phyloP scores from a whole-genome alignment of 2,888 invertebrate species.

The Blera fallax region DNA sequence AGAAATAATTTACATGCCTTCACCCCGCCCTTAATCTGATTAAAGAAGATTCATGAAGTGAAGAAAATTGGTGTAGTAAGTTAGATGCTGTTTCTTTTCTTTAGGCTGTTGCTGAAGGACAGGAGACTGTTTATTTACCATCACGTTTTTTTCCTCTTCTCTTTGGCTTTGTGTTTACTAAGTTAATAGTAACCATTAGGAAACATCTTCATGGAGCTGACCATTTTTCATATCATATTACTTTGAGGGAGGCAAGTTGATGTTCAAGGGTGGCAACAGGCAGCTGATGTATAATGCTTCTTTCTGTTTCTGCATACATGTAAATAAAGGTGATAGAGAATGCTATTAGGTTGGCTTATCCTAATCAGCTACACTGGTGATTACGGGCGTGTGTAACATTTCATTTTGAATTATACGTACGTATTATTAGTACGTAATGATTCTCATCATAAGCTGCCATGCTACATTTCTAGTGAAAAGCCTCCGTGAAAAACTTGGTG shows the following conservation, averaged over 20 bases:
- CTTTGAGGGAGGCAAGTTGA: background rate
- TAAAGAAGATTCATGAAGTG: constrained; percentile 2
- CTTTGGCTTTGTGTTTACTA: background rate
- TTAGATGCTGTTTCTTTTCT: background rate
- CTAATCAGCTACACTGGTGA: background rate
- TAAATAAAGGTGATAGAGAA: background rate
- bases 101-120: background rate
- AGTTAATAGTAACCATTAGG: background rate
- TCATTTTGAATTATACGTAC: background rate
- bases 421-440: no score
- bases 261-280: background rate
- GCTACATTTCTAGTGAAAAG: no score
- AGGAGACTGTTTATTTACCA: background rate
- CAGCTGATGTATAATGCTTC: background rate
- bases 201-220: background rate
- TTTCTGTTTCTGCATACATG: background rate
- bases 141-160: background rate
- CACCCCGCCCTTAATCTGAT: background rate
- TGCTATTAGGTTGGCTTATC: background rate
- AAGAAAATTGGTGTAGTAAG: background rate
- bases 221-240: background rate
- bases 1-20: background rate
- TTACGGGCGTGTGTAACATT: background rate
- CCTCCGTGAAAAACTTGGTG: no score
- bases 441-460: no score